Percentiles rank a stretch among this genome's conserved stretches.
Evolutionary conservation across 2,797 vertebrate species (phyloP).

Genomic region (Luscinia megarhynchos): DNA sequence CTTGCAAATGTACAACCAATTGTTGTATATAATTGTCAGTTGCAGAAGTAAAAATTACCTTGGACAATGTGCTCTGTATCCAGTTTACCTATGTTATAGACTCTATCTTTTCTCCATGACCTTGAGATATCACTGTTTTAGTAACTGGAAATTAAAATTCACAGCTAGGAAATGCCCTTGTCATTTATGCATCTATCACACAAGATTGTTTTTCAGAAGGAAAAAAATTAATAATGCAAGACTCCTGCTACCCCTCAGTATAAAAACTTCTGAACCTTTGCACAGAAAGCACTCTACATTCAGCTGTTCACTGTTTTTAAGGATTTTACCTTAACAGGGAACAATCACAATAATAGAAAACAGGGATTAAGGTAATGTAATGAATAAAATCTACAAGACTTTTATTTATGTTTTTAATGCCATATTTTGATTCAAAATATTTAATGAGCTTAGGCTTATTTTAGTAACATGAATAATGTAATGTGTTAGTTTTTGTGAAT

Average conservation of each 20-base stretch:
- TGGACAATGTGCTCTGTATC: fast-evolving
- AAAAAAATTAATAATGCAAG: not conserved
- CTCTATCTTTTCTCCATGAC: not conserved
- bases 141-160: not conserved
- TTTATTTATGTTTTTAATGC: not conserved
- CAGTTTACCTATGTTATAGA: not conserved
- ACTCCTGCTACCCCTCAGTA: not conserved
- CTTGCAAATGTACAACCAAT: not conserved
- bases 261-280: not conserved
- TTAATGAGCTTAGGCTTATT: not conserved
- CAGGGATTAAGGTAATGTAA: not conserved
- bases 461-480: not conserved
- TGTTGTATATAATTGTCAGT: not conserved
- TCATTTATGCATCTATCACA: not conserved
- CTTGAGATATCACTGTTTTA: not conserved
- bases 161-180: not conserved
- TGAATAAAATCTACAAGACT: not conserved
- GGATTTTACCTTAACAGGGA: not conserved
- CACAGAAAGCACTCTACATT: not conserved
- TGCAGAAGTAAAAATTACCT: not conserved
- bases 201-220: not conserved
- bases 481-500: not conserved
- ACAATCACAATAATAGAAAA: not conserved
- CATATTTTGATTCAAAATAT: not conserved
- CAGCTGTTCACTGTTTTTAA: not conserved